Evolutionary conservation across 2,888 invertebrate species (phyloP).

Genomic region (Imbricaverruca yamaguchii): DNA sequence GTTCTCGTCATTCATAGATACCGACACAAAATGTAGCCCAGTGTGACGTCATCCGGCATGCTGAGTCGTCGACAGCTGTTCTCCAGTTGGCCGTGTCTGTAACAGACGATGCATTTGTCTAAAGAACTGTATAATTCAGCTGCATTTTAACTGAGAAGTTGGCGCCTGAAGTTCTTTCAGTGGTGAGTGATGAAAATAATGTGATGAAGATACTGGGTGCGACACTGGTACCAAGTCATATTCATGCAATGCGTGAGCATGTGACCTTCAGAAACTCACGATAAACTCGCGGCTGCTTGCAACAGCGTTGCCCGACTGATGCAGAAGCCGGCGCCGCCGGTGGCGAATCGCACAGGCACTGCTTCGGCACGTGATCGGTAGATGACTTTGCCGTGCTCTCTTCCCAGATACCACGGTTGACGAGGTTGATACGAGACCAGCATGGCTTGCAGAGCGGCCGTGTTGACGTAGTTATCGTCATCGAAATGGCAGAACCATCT

Average conservation of each 20-base stretch:
- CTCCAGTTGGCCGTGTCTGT: background rate
- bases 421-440: slow-evolving; percentile 75
- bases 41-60: background rate
- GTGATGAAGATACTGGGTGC: too few species aligned
- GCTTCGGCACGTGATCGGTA: background rate
- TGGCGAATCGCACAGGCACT: slow-evolving; percentile 93
- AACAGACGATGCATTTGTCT: background rate
- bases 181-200: too few species aligned
- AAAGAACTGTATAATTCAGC: too few species aligned
- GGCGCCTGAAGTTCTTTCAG: too few species aligned
- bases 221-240: too few species aligned
- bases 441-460: slow-evolving; percentile 70
- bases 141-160: too few species aligned
- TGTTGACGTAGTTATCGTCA: slow-evolving; percentile 96
- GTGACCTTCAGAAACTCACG: background rate
- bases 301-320: slow-evolving; percentile 82
- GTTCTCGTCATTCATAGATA: too few species aligned
- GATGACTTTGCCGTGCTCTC: slow-evolving; percentile 51
- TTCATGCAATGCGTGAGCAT: too few species aligned
- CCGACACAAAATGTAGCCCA: background rate
- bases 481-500: slow-evolving; percentile 99
- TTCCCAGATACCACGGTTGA: slow-evolving; percentile 91
- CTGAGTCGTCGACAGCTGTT: background rate
- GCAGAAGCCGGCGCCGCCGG: slow-evolving; percentile 96
- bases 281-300: slow-evolving; percentile 60